Base-by-base conservation (phyloP, 2,797 vertebrate genomes). In the Varecia variegata region DNA sequence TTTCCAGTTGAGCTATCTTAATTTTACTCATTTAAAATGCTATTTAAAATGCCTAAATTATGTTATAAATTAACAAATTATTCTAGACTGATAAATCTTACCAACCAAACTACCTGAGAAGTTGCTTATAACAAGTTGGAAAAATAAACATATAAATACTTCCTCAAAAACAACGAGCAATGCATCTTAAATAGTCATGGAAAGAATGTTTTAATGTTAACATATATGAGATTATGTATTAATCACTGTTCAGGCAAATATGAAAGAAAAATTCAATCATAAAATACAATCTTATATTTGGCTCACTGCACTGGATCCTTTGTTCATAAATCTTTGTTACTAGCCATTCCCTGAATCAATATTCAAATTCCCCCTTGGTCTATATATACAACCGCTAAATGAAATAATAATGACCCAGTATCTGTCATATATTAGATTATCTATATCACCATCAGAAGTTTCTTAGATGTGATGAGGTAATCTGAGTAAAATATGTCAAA, bases 341-440 rank as follows among this genome's bases (percentile, higher is more conserved):
- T 98, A 99, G 98, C 98, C 98, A 99, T 99, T 99, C 99, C 98
- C 98, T 98, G 98, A 99, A 99, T 99, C 99, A 98, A 99, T 99
- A 99, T 99, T 99, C 98, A 99, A 98, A 99, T 99, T 99, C 99
- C 99, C 99, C 98, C 98, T 99, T 98, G 99, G 98, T 99, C 98
- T 98, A 98, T 98, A 98, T 98, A 98, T 99, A 99, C 96, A 98
- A 99, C 98, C 98, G 98, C 98, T 98, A 99, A 99, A 99, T 99
- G 98, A 99, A 99, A 99, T 98, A 99, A 99, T 99, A 99, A 99
- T 98, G 98, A 98, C 98, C 97, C 97, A 97, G 98, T 97, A 98
- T 98, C 96, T 98, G 98, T 98, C 98, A 98, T 98, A 85, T 98
- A 98, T 98, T 97, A 97, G 95, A 97, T 98, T 98, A 99, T 99